Conservation (phyloP, 2,888 invertebrate species). For the Harpalus rubripes region DNA sequence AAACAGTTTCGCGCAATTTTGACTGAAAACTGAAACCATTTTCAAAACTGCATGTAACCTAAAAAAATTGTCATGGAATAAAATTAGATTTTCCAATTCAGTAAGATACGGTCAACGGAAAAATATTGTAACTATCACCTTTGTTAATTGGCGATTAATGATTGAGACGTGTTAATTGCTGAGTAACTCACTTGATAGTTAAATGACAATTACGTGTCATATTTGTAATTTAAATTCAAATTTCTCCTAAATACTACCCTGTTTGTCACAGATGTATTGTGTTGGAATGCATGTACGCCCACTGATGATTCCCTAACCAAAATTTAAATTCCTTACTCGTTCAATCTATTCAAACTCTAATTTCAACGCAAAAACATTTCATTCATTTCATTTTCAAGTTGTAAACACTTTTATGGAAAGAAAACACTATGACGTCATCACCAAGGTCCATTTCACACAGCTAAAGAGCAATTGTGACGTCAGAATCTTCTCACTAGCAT, state of each 20-base stretch:
- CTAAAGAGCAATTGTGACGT: constrained; percentile 50
- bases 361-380: background rate
- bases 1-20: too few species aligned
- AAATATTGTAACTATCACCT: too few species aligned
- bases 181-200: too few species aligned
- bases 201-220: too few species aligned
- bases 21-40: too few species aligned
- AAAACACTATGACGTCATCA: constrained; percentile 11
- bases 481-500: constrained; percentile 20
- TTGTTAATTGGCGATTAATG: too few species aligned
- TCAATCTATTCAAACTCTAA: background rate
- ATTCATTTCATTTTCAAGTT: constrained; percentile 3
- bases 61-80: too few species aligned
- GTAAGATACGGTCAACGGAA: too few species aligned
- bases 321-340: background rate
- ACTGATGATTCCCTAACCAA: background rate
- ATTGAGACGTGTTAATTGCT: too few species aligned
- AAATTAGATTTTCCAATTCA: too few species aligned
- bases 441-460: constrained; percentile 47
- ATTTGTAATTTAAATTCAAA: background rate
- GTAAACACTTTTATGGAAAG: constrained; percentile 29
- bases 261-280: background rate
- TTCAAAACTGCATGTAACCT: too few species aligned
- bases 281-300: background rate
- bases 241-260: background rate